phyloP scores from a whole-genome alignment of 2,797 vertebrate genomes.

The Gorsachius magnificus region DNA sequence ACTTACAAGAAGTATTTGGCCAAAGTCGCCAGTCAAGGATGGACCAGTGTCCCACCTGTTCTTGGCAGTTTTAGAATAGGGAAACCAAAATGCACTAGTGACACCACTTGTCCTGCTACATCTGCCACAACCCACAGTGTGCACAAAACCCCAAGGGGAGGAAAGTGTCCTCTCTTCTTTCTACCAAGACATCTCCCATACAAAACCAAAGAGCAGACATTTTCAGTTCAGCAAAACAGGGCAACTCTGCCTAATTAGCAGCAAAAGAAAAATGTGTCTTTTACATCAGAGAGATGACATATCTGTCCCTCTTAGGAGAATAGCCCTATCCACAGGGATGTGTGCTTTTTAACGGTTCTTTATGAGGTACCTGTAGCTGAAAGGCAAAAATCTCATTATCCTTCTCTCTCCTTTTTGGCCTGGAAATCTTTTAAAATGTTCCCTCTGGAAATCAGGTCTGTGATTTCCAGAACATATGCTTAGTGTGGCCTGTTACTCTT shows the following conservation, averaged over 20 bases:
- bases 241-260: neutral
- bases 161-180: neutral
- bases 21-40: neutral
- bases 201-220: neutral
- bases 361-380: neutral
- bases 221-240: neutral
- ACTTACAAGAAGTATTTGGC: neutral
- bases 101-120: neutral
- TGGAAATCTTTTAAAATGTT: slow-evolving; percentile 9
- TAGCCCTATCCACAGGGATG: neutral
- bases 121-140: neutral
- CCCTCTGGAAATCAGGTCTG: neutral
- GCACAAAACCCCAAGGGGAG: neutral
- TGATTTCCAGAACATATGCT: neutral
- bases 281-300: neutral
- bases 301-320: neutral
- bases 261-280: neutral
- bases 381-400: slow-evolving; percentile 18
- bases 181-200: neutral
- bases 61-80: neutral
- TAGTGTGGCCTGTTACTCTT: neutral
- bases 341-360: neutral
- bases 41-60: neutral
- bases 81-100: neutral
- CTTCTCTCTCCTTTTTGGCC: neutral